Base-by-base conservation (phyloP, 2,797 vertebrate species). In the Arremon aurantiirostris region DNA sequence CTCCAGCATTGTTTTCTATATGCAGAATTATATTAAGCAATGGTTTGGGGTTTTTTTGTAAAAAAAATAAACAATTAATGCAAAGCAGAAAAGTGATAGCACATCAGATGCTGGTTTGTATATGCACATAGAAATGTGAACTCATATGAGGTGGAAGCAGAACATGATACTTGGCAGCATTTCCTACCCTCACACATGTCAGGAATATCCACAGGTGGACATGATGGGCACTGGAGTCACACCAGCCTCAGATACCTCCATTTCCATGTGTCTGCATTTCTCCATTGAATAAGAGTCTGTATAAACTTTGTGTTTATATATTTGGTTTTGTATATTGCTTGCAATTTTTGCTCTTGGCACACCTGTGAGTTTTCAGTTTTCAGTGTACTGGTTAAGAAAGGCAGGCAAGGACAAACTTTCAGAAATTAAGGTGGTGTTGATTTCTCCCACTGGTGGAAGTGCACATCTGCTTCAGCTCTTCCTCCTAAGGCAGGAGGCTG, bases 1-100 rank as follows among this genome's bases (percentile, higher is more conserved):
- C 87, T 50, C 32, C 30, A 56, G 8, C 6, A 28, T 24, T 52
- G 8, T 60, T 79, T 76, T 73, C 10, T 39, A 12, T 19, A 23
- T 10, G 28, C 23, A 50, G 27, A 35, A 41, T 53, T 87, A 46
- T 82, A 76, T 79, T 55, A 77, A 77, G 27, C 14, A 41, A 6
- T 56, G 7, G 6, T 52, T 37, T 32, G 9, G 8, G 0, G 0
- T 0, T 41, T 72, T n/a, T 55, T 49, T 2, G 1, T 41, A 27
- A 55, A 64, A 80, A 30, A 5, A 42, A 7, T 17, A 4, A 52
- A 46, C 5, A 64, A 21, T 30, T 60, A 2, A n/a, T 24, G 44
- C 19, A 44, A 72, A 50, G 11, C 81, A 55, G 41, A 64, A 56
- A 85, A 87, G 21, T 65, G n/a, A 37, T 52, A 80, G 23, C 68